These are phyloP conservation scores for Ambastaia sidthimunki DNA, from an alignment of 2,797 vertebrate genomes.

Conservation along the genomic window DNA sequence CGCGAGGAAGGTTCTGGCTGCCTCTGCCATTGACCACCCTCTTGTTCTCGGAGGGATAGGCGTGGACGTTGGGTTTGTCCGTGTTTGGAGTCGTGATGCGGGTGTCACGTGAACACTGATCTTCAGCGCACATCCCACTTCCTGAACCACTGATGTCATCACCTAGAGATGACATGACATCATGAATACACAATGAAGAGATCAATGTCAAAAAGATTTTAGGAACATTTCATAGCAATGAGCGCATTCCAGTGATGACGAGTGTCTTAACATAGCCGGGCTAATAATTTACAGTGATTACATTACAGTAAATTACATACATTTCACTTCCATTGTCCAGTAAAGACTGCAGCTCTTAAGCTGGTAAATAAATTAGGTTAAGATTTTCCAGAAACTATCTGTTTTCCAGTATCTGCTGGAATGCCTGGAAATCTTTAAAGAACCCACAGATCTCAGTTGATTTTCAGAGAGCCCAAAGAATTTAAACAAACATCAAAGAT, in stretches of 20 bases:
- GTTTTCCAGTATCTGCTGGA: no score
- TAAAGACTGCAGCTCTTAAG: no score
- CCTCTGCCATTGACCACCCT: constrained; percentile 62
- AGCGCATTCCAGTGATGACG: not conserved
- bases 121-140: constrained; percentile 75
- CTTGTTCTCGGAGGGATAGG: constrained; percentile 65
- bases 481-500: no score
- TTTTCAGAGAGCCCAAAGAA: no score
- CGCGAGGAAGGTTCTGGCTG: constrained; percentile 65
- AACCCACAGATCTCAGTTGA: no score
- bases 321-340: constrained; percentile 49
- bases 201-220: not conserved
- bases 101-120: constrained; percentile 64
- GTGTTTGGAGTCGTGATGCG: constrained; percentile 57
- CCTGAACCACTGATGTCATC: constrained; percentile 82
- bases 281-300: not conserved
- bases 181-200: not conserved
- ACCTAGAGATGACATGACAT: constrained; percentile 67
- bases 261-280: not conserved
- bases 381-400: no score
- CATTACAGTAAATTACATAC: not conserved
- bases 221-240: not conserved
- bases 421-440: no score
- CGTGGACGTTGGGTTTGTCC: constrained; percentile 59
- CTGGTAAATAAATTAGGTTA: no score